Evolutionary conservation across 2,113 vertebrate species (phyloP).

Genomic region (Nyctereutes procyonoides): DNA sequence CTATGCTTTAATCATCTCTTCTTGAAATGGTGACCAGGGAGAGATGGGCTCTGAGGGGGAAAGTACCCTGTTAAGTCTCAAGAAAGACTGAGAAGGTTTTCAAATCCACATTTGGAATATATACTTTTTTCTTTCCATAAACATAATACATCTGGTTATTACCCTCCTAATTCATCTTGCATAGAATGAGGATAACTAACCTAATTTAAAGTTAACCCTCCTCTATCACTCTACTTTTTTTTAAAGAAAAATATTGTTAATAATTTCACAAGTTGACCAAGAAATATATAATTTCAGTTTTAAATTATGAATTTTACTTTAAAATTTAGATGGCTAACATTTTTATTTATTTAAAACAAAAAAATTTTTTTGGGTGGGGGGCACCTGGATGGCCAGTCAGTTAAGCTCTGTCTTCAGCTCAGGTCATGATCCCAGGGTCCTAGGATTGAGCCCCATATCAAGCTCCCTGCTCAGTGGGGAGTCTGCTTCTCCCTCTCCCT

Average conservation of each 20-base stretch:
- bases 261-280: conserved; percentile 44
- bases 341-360: conserved; percentile 21
- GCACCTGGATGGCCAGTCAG: no score
- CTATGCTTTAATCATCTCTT: background rate
- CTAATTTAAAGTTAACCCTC: background rate
- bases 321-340: conserved; percentile 26
- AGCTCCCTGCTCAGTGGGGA: no score
- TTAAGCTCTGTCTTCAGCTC: no score
- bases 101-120: conserved; percentile 36
- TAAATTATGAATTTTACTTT: conserved; percentile 32
- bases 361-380: background rate
- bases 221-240: background rate
- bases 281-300: conserved; percentile 17
- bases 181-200: background rate
- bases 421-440: no score
- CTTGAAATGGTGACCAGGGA: conserved; percentile 10
- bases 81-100: background rate
- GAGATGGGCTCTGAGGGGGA: background rate
- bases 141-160: background rate
- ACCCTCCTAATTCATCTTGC: background rate
- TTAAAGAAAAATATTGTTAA: background rate
- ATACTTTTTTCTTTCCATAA: background rate
- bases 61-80: background rate
- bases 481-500: no score
- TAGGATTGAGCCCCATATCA: no score